phyloP scores from a whole-genome alignment of 2,888 invertebrate species.

The Fabriciana adippe region DNA sequence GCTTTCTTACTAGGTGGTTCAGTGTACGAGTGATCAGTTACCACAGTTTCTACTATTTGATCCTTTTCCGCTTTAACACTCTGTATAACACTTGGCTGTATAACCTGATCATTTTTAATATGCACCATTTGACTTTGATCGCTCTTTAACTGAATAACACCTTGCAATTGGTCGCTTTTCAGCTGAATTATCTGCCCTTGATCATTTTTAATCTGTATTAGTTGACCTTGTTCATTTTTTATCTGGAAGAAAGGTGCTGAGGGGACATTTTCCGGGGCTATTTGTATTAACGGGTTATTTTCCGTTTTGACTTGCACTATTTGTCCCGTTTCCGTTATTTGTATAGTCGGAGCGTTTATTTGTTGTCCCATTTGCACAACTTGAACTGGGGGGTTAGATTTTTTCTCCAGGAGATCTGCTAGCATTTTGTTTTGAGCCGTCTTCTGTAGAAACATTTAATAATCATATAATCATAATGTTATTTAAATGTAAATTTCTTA shows the following conservation, averaged over 20 bases:
- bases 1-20: slow-evolving; percentile 70
- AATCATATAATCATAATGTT: not conserved
- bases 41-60: slow-evolving; percentile 53
- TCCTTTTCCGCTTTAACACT: slow-evolving; percentile 56
- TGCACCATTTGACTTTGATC: slow-evolving; percentile 65
- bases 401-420: slow-evolving; percentile 91
- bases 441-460: slow-evolving; percentile 55
- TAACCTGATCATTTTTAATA: slow-evolving; percentile 50
- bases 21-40: slow-evolving; percentile 67
- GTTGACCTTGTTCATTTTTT: slow-evolving; percentile 74
- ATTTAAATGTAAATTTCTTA: no score
- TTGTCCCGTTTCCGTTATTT: slow-evolving; percentile 76
- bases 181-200: slow-evolving; percentile 75
- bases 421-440: slow-evolving; percentile 87
- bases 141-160: slow-evolving; percentile 63
- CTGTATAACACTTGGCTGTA: slow-evolving; percentile 42
- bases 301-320: slow-evolving; percentile 74
- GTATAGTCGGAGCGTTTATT: slow-evolving; percentile 74
- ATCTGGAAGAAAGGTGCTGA: slow-evolving; percentile 70
- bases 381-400: slow-evolving; percentile 81
- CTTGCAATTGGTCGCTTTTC: slow-evolving; percentile 67
- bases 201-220: slow-evolving; percentile 72
- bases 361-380: slow-evolving; percentile 73
- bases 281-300: slow-evolving; percentile 61
- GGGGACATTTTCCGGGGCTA: slow-evolving; percentile 55